Conservation (phyloP, 2,797 vertebrate genomes). For the Molothrus aeneus region DNA sequence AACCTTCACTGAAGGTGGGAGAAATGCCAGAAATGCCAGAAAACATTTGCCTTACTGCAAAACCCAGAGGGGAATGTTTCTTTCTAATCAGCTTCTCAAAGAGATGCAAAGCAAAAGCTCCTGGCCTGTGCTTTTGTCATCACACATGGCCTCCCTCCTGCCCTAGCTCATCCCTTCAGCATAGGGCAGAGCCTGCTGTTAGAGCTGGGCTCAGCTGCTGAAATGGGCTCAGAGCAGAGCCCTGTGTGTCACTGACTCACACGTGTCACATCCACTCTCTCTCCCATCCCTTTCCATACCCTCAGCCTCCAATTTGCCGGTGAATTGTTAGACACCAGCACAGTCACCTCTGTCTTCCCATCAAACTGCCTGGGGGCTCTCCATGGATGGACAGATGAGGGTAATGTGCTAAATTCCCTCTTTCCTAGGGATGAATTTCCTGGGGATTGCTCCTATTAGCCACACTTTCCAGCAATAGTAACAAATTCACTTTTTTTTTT, state of each 20-base stretch:
- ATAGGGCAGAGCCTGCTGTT: neutral
- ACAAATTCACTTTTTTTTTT: conserved; percentile 5
- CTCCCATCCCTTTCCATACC: neutral
- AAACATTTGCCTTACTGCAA: conserved; percentile 30
- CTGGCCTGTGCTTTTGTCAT: conserved; percentile 13
- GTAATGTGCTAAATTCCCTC: neutral
- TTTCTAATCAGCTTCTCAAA: conserved; percentile 45
- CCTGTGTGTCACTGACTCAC: neutral
- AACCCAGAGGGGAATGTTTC: conserved; percentile 3
- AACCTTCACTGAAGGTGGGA: neutral
- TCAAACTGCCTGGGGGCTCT: conserved; percentile 3
- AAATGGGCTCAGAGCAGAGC: neutral
- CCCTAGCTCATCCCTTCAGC: neutral
- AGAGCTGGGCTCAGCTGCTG: conserved; percentile 38
- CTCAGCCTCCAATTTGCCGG: conserved; percentile 9
- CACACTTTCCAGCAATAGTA: neutral
- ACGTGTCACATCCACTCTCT: neutral
- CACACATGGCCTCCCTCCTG: neutral
- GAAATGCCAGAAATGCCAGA: conserved; percentile 18
- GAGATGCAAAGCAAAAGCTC: conserved; percentile 56
- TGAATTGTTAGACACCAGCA: conserved; percentile 32
- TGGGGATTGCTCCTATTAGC: conserved; percentile 30
- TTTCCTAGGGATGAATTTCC: conserved; percentile 7
- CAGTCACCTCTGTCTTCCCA: neutral
- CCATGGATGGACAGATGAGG: neutral